Evolutionary conservation across 2,888 invertebrate species (phyloP), one percentile per base, ranked within the genome.

Genomic region (Pteria penguin): DNA sequence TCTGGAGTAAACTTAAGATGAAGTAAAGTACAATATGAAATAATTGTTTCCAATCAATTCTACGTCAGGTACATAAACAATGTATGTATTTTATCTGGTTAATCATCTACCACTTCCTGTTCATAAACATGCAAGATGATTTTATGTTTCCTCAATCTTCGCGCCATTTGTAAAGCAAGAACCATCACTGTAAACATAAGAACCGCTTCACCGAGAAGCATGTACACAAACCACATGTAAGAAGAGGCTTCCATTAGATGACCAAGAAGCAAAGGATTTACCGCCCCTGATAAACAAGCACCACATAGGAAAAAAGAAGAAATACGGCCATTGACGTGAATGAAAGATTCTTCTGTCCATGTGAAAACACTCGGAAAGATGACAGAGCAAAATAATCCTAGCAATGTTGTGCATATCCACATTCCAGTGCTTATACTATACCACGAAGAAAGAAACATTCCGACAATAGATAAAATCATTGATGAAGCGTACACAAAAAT

Each of bases 301-400:
- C 81, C 71, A 22, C 84, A 75, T 18, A 84, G 75, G 52, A 85
- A 80, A 36, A 82, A 74, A 2, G 82, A 79, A 0, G 83, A 76
- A 4, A 85, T 69, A 67, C 75, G 82, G 2, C 84, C 84, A 0
- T 81, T 79, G 2, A 85, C 82, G 27, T 77, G 71, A 26, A 84
- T 55, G 24, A 85, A 78, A 29, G 78, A 73, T 73, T 83, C 82
- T 54, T 85, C 83, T 1, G 85, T 82, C 84, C 83, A 85, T 0
- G 82, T 81, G 45, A 84, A 82, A 14, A 83, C 73, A 60, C 80
- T 79, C 1, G 85, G 83, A 54, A 83, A 83, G 29, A 84, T 71
- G 2, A 83, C 74, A 1, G 84, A 84, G 74, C 83, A 81, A 1
- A 82, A 79, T 62, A 82, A 78, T 3, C 85, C 85, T 5, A 77